Percentiles rank a stretch among this genome's conserved stretches.
These are phyloP conservation scores for Peromyscus eremicus DNA, from an alignment of 2,797 vertebrate genomes.

Conservation along the genomic window DNA sequence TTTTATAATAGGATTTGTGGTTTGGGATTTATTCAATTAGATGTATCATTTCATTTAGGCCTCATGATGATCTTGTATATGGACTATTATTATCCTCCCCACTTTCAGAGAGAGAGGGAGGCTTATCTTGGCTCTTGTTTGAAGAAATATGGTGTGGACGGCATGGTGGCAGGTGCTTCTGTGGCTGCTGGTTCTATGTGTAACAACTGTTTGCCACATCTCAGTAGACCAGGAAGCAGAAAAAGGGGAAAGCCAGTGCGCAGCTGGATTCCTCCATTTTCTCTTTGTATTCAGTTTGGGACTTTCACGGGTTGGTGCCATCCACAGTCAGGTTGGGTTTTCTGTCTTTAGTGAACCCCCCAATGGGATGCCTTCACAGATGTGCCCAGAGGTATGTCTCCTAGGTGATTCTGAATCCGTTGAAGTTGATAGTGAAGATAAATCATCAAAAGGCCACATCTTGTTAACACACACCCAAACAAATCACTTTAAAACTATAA, in stretches of 20 bases:
- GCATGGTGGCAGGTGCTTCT: neutral
- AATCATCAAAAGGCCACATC: neutral
- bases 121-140: neutral
- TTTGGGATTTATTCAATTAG: neutral
- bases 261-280: neutral
- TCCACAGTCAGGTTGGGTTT: neutral
- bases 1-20: conserved; percentile 33
- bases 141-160: neutral
- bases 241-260: neutral
- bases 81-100: neutral
- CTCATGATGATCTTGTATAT: neutral
- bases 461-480: neutral
- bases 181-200: neutral
- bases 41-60: neutral
- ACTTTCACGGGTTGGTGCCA: neutral
- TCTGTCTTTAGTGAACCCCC: neutral
- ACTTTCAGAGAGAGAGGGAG: neutral
- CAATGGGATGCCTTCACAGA: neutral
- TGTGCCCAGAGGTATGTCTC: neutral
- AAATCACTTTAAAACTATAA: neutral
- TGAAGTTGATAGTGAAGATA: neutral
- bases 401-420: neutral
- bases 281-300: neutral
- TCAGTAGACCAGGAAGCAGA: neutral
- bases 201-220: neutral